Base-by-base conservation (phyloP, 1,140 invertebrate species). In the Penaeus vannamei region DNA sequence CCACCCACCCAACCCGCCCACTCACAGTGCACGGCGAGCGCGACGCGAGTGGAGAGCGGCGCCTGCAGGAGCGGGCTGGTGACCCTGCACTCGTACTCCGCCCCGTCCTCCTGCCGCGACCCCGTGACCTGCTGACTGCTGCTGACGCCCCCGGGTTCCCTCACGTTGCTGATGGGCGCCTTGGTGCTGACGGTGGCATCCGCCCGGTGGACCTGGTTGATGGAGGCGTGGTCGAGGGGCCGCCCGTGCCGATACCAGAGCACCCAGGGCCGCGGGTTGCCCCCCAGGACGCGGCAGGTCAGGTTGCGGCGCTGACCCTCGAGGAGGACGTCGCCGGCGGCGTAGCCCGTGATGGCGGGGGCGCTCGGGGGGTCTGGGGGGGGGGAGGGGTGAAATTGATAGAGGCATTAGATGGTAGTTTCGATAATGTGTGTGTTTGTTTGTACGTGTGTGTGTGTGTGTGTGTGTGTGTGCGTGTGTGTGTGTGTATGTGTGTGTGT, bases 211-310 rank as follows among this genome's bases (percentile, higher is more conserved):
- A 42, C 22, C n/a, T 64, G 59, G 60, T 61, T n/a, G 60, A 61
- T 61, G 10, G 85, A 53, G 72, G 59, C 59, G 53, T 79, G 64
- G 29, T 62, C 79, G 2, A 79, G 76, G 76, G 85, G 85, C 2
- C 85, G 72, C 29, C 85, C 85, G 36, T 86, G 85, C 3, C 85
- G 69, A 32, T 79, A 86, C 85, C 85, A 86, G 53, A 79, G 77
- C n/a, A 86, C 85, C 32, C 76, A 61, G n/a, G 85, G 85, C 29
- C 53, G 32, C 22, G 85, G 85, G 60, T 86, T 86, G 26, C 85
- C 85, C n/a, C 85, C 85, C 17, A 86, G 32, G n/a, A 87, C 85
- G 85, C 82, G 85, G 42, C 85, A 87, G n/a, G 82, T 79, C 26
- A 87, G 77, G 26, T 81, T 82, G 36, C 61, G 85, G 69, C 61